These are phyloP conservation scores for Podiceps cristatus DNA, from an alignment of 2,113 vertebrate species.

Conservation along the genomic window DNA sequence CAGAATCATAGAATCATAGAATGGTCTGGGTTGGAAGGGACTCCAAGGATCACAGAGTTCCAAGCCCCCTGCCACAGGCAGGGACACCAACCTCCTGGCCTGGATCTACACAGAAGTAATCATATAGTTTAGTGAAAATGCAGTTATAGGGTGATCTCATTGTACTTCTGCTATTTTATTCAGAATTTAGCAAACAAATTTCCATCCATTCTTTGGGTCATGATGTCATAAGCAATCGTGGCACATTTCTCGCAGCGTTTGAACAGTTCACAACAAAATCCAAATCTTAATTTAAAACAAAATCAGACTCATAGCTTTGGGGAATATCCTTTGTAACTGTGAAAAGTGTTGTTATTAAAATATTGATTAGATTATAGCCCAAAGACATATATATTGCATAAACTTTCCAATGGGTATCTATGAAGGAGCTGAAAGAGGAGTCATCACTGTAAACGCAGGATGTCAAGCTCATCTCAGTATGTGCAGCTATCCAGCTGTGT, in stretches of 20 bases:
- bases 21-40: too few relatives aligned
- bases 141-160: neutral
- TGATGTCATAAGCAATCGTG: rapidly evolving
- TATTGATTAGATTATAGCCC: slow-evolving; percentile 23
- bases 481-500: neutral
- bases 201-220: neutral
- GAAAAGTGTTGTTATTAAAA: slow-evolving; percentile 33
- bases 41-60: too few relatives aligned
- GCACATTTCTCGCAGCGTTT: neutral
- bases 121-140: neutral
- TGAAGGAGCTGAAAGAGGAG: neutral
- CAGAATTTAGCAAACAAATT: neutral
- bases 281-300: slow-evolving; percentile 34
- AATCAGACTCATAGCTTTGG: neutral
- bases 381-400: neutral
- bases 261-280: neutral
- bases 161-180: neutral
- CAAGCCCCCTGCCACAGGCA: too few relatives aligned
- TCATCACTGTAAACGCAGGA: neutral
- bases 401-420: neutral
- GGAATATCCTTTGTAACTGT: slow-evolving; percentile 25
- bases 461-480: neutral
- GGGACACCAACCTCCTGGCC: too few relatives aligned
- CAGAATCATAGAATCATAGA: neutral
- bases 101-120: neutral